Base-by-base conservation (phyloP, 2,113 vertebrate genomes). In the Lamprotornis superbus region DNA sequence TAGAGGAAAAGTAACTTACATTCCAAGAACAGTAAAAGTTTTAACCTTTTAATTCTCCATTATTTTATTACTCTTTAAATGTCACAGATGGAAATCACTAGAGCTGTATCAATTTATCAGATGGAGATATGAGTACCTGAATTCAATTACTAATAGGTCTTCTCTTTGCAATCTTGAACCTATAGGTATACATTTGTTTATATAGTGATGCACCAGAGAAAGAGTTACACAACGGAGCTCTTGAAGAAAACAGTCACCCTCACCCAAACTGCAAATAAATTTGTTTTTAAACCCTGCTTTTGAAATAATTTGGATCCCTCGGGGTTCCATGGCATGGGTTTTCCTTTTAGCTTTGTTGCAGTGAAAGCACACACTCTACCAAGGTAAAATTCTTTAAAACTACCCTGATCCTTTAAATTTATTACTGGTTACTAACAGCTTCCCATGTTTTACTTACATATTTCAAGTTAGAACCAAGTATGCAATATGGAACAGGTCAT, bases 401-500 rank as follows among this genome's bases (percentile, higher is more conserved):
- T 47, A 71, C 28, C 1, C 1, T 9, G 24, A 83, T 65, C 33
- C 39, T 76, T 92, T 83, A 55, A 53, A 87, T 96, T 87, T 89
- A 87, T 79, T 56, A 53, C 65, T 49, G 17, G 44, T 88, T 93
- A 56, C 74, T 79, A 87, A 90, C 37, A 90, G 23, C 56, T 91
- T 79, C 44, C 57, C 20, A 17, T 75, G 68, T 76, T 91, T 93
- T 79, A 37, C 27, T 63, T 53, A 47, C 3, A 39, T 85, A 64
- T 95, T 94, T 95, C 79, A 90, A 87, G 37, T 30, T 60, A 24
- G 50, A 94, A 87, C 37, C 50, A 93, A 83, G 27, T 33, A 39
- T 76, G 65, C 46, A 88, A 42, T 82, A 61, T 35, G 77, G 46
- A 44, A 63, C 5, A 30, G 24, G 49, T 10, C 37, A 37, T 56